phyloP scores from a whole-genome alignment of 2,113 vertebrate genomes.

The Aptenodytes patagonicus region DNA sequence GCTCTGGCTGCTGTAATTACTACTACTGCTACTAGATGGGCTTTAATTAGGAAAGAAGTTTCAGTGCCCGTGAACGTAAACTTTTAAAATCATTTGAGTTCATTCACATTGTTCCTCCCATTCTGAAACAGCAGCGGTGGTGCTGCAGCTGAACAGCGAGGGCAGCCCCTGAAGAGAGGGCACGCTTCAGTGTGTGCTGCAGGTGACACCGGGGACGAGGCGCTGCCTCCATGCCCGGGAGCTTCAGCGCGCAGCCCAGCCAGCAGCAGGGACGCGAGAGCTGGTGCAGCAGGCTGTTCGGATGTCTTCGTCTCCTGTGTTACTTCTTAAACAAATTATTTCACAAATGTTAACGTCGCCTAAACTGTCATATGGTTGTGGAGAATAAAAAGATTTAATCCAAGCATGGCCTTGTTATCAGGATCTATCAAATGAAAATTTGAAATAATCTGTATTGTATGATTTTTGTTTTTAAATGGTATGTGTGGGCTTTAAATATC shows the following conservation, averaged over 20 bases:
- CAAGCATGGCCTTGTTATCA: not conserved
- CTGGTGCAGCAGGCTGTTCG: not conserved
- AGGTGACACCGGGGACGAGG: not conserved
- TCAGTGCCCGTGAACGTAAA: not conserved
- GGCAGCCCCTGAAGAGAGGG: not conserved
- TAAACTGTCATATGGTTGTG: not conserved
- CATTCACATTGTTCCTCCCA: not conserved
- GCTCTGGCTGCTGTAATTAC: not conserved
- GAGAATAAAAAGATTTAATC: slow-evolving; percentile 14
- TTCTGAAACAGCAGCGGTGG: not conserved
- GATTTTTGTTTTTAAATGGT: not conserved
- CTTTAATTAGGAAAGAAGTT: not conserved
- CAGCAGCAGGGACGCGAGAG: not conserved
- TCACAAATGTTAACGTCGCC: not conserved
- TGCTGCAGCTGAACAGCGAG: not conserved
- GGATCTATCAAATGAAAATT: not conserved
- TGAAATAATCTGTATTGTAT: not conserved
- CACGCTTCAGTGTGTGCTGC: not conserved
- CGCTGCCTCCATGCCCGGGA: not conserved
- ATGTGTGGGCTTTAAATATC: not conserved
- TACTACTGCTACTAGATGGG: not conserved
- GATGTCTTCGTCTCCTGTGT: not conserved
- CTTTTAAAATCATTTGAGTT: not conserved
- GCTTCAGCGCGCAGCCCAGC: not conserved
- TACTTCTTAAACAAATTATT: not conserved